Evolutionary conservation across 2,797 vertebrate species (phyloP).

Genomic region (Chaetodon trifasciatus): DNA sequence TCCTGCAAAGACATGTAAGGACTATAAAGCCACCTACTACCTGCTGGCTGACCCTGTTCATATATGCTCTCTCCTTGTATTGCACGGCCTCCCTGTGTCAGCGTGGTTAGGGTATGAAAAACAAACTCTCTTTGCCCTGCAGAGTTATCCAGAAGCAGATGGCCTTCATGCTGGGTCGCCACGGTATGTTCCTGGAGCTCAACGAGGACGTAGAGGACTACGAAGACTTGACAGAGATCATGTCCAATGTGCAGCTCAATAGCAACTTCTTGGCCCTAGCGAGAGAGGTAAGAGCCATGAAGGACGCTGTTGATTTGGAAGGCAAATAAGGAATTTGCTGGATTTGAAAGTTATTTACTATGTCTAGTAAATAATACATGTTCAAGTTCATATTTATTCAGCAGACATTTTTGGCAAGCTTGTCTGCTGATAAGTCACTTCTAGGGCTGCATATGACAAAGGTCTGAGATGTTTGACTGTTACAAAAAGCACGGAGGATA

Average conservation of each 20-base stretch:
- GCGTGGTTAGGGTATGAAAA: neutral
- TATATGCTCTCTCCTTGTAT: too few species aligned
- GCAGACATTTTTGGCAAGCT: neutral
- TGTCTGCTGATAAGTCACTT: neutral
- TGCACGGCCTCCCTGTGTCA: neutral
- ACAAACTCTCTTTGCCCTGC: slow-evolving; percentile 1
- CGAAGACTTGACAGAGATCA: slow-evolving; percentile 98
- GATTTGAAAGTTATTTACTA: neutral
- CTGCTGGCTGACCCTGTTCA: neutral
- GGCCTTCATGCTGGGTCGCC: slow-evolving; percentile 98
- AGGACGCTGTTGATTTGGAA: neutral
- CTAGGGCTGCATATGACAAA: neutral
- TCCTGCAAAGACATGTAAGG: slow-evolving; percentile 98
- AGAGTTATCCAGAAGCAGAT: slow-evolving; percentile 99
- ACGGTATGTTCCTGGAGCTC: slow-evolving; percentile 97
- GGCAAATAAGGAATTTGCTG: neutral
- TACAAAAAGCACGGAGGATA: neutral
- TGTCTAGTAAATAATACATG: neutral
- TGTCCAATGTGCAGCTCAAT: slow-evolving; percentile 99
- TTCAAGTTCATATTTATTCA: neutral
- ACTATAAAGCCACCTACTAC: too few species aligned
- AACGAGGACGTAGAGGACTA: slow-evolving; percentile 98
- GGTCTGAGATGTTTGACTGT: neutral
- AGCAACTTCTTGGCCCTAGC: slow-evolving; percentile 98
- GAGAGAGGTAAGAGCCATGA: slow-evolving; percentile 89